Evolutionary conservation across 2,888 invertebrate genomes (phyloP), one percentile per base, ranked within the genome.

Genomic region (Dusona sp.): DNA sequence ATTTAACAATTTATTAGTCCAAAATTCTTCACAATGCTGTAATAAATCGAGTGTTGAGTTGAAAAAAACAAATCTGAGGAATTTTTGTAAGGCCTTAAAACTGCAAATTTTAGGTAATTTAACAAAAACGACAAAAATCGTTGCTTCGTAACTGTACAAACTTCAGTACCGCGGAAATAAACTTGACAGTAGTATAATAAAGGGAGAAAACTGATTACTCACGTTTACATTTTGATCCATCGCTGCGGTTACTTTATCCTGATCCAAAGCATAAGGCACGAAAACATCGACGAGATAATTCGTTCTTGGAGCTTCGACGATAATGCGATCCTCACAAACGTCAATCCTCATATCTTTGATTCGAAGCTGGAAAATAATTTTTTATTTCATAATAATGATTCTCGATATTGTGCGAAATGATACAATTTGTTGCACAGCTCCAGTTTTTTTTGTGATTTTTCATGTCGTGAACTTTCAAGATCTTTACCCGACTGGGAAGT

Each of bases 271-370:
- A 91, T 96, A 96, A 0, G 97, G 97, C 36, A 97, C 92, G 91
- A 96, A 97, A 91, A 97, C 95, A 92, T 98, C 97, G 73, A 97
- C 95, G 11, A 95, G 91, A 89, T 96, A 96, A 87, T 95, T 96
- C 86, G 95, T 93, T 61, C 95, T 95, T 85, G 95, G 95, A 0
- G 96, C 96, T 90, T 97, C 96, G 61, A 98, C 92, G 16, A 97
- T 94, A 82, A 98, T 95, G 84, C 97, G 95, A 94, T 97, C 97
- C 92, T 97, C 97, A n/a, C 97, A 97, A 38, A 97, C 94, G 93
- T 97, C 96, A 80, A 97, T 92, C 67, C 95, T 95, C 57, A 97
- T 91, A 92, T 97, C 97, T 89, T 95, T 95, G 0, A 78, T 91
- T 36, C 65, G 96, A 95, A 84, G 94, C 96, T 97, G 91, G 42